Evolutionary conservation across 2,113 vertebrate genomes (phyloP).

Genomic region (Rissa tridactyla): DNA sequence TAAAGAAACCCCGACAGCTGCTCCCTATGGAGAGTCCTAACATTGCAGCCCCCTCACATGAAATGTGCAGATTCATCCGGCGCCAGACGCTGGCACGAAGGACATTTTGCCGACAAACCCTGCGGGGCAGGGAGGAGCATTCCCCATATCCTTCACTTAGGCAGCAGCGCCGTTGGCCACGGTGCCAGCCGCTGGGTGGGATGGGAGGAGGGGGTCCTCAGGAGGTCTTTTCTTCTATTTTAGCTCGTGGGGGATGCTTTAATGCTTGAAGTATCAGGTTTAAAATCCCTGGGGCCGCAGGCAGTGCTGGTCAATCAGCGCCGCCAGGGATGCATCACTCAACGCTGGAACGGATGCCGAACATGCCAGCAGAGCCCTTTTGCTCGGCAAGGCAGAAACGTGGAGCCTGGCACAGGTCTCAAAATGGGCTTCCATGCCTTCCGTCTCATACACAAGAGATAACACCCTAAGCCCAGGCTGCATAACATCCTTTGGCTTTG

Average conservation of each 20-base stretch:
- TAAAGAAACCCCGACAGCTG: not conserved
- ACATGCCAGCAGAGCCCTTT: not conserved
- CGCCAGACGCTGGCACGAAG: not conserved
- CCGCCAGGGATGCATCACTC: not conserved
- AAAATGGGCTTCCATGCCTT: not conserved
- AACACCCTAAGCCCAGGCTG: not conserved
- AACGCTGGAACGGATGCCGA: not conserved
- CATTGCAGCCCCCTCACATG: not conserved
- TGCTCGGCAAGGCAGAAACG: not conserved
- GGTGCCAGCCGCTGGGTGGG: not conserved
- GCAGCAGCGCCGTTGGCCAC: rapidly evolving
- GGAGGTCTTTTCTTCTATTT: not conserved
- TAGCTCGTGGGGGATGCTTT: not conserved
- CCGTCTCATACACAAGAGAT: not conserved
- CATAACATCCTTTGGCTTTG: not conserved
- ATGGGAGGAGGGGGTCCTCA: not conserved
- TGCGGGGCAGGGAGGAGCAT: not conserved
- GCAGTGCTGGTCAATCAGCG: not conserved
- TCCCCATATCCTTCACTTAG: not conserved
- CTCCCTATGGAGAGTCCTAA: not conserved
- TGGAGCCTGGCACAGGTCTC: not conserved
- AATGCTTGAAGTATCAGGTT: not conserved
- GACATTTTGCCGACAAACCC: not conserved
- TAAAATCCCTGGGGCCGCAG: not conserved
- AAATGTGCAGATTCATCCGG: slow-evolving; percentile 35